phyloP scores from a whole-genome alignment of 1,140 invertebrate species.

The Pseudachorutes palmiensis region DNA sequence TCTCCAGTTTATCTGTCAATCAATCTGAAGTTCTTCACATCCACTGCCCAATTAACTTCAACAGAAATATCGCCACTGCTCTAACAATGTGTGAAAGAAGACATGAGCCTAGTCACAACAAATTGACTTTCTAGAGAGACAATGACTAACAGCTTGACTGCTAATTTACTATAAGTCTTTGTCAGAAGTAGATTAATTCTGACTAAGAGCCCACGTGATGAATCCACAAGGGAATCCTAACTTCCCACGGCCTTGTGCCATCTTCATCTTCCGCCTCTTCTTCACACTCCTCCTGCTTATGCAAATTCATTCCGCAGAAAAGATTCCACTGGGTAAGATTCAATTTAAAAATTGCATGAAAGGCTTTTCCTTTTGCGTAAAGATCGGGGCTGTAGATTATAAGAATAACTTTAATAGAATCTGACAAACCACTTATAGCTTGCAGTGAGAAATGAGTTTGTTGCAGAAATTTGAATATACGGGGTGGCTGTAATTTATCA shows the following conservation, averaged over 20 bases:
- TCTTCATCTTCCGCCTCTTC: not conserved
- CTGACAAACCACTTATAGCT: too few species aligned
- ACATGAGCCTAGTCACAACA: too few species aligned
- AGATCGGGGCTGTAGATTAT: too few species aligned
- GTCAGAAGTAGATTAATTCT: too few species aligned
- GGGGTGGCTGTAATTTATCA: not conserved
- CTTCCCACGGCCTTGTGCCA: not conserved
- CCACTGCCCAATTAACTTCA: not conserved
- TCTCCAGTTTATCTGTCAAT: not conserved
- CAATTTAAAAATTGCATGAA: not conserved
- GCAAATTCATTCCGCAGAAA: not conserved
- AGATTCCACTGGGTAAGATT: conserved; percentile 4
- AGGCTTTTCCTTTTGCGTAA: too few species aligned
- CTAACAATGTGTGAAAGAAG: not conserved
- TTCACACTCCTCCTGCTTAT: not conserved
- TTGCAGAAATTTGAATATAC: not conserved
- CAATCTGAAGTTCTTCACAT: not conserved
- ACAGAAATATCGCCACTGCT: not conserved
- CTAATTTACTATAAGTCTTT: too few species aligned
- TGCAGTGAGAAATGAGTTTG: not conserved
- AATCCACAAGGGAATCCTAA: not conserved
- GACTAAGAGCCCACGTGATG: not conserved
- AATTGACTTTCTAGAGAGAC: too few species aligned
- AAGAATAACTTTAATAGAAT: too few species aligned
- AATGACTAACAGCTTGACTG: too few species aligned